Conservation (phyloP, 2,797 vertebrate genomes). For the Pterois miles region DNA sequence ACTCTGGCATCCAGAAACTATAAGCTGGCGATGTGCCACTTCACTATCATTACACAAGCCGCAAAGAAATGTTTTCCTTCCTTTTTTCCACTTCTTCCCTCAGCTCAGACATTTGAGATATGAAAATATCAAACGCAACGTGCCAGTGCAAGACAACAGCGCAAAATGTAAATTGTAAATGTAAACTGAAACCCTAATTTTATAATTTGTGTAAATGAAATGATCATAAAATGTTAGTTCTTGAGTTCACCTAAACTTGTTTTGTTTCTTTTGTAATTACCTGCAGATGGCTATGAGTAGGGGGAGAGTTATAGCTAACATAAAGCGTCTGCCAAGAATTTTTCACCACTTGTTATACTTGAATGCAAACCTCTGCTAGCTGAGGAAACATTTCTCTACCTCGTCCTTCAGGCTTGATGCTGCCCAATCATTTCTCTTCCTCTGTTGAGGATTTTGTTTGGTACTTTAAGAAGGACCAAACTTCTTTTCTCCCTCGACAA, state of each 20-base stretch:
- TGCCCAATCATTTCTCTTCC: constrained; percentile 7
- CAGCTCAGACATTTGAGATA: constrained; percentile 46
- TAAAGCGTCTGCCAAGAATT: constrained; percentile 54
- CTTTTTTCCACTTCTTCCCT: constrained; percentile 15
- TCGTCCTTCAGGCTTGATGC: constrained; percentile 42
- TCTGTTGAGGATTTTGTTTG: constrained; percentile 11
- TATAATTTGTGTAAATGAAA: constrained; percentile 61
- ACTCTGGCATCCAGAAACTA: constrained; percentile 47
- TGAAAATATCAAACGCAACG: constrained; percentile 34
- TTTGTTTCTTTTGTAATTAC: constrained; percentile 64
- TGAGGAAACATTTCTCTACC: constrained; percentile 56
- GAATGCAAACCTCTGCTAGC: constrained; percentile 42
- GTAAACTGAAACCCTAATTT: constrained; percentile 56
- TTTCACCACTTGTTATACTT: constrained; percentile 58
- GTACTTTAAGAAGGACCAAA: neutral
- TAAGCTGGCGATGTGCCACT: constrained; percentile 55
- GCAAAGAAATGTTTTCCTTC: constrained; percentile 60
- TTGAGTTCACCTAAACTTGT: constrained; percentile 55
- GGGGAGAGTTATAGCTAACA: constrained; percentile 46
- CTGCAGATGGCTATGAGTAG: constrained; percentile 57
- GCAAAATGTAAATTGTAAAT: constrained; percentile 37
- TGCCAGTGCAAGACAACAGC: constrained; percentile 29
- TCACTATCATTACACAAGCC: constrained; percentile 61
- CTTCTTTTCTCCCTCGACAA: neutral
- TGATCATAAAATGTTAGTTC: constrained; percentile 46